phyloP scores from a whole-genome alignment of 2,113 vertebrate genomes.

The Lamprologus tigripictilis region DNA sequence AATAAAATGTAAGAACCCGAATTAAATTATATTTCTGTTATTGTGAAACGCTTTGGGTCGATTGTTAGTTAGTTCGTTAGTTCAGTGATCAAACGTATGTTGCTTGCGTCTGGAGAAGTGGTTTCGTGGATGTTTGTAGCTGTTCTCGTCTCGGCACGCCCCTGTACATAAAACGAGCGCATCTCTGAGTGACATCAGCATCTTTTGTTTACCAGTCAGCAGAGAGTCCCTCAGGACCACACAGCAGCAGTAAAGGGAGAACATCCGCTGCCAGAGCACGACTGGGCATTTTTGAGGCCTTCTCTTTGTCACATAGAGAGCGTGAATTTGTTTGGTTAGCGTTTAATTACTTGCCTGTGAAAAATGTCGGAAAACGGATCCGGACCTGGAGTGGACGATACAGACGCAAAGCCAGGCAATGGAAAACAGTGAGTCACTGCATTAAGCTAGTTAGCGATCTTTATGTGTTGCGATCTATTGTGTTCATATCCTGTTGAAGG shows the following conservation, averaged over 20 bases:
- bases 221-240: no score
- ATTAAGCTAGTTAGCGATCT: neutral
- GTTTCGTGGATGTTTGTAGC: neutral
- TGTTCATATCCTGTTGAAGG: neutral
- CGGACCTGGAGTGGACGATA: conserved; percentile 30
- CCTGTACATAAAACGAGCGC: neutral
- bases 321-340: neutral
- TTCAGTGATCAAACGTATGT: neutral
- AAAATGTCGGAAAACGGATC: conserved; percentile 36
- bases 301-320: neutral
- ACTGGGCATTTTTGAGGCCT: no score
- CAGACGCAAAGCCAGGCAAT: conserved; percentile 39
- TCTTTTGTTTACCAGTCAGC: conserved; percentile 13
- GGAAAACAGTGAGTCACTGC: conserved; percentile 42
- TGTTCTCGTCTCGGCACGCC: neutral
- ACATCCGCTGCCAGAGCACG: neutral
- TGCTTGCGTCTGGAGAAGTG: neutral
- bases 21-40: neutral
- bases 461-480: neutral
- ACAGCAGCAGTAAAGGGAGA: neutral
- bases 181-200: conserved; percentile 1
- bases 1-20: neutral
- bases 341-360: neutral
- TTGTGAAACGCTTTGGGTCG: neutral
- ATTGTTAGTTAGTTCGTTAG: neutral